Percentiles rank a stretch among this genome's conserved stretches.
phyloP scores from a whole-genome alignment of 2,113 vertebrate species.

The Xiphias gladius region DNA sequence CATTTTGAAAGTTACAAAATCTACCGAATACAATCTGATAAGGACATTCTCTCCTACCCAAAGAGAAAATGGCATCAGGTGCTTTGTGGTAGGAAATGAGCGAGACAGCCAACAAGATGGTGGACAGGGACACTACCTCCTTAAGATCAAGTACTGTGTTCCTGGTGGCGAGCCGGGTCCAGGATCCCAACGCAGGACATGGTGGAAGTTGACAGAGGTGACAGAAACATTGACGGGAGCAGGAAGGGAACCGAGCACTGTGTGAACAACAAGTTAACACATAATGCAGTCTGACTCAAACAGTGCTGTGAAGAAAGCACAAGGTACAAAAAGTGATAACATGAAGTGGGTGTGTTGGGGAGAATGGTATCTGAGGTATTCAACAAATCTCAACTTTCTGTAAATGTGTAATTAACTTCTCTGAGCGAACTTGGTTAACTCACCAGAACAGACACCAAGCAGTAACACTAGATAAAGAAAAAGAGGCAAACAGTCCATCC shows the following conservation, averaged over 20 bases:
- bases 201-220: constrained; percentile 57
- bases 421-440: neutral
- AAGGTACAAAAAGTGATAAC: neutral
- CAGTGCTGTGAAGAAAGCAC: neutral
- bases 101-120: neutral
- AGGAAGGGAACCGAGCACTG: constrained; percentile 46
- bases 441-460: constrained; percentile 27
- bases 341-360: neutral
- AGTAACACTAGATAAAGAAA: neutral
- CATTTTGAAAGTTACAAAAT: neutral
- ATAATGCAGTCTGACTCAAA: neutral
- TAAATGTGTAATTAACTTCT: neutral
- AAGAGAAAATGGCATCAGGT: neutral
- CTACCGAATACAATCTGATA: neutral
- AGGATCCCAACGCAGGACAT: constrained; percentile 68
- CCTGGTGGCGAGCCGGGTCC: constrained; percentile 54
- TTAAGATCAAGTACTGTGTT: constrained; percentile 36
- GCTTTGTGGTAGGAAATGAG: neutral
- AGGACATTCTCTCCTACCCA: neutral
- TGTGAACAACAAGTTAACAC: neutral
- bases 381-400: neutral
- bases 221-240: constrained; percentile 36
- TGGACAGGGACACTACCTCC: constrained; percentile 21
- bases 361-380: neutral
- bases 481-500: constrained; percentile 17